Base-by-base conservation (phyloP, 2,888 invertebrate genomes). In the Alsophila aescularia region DNA sequence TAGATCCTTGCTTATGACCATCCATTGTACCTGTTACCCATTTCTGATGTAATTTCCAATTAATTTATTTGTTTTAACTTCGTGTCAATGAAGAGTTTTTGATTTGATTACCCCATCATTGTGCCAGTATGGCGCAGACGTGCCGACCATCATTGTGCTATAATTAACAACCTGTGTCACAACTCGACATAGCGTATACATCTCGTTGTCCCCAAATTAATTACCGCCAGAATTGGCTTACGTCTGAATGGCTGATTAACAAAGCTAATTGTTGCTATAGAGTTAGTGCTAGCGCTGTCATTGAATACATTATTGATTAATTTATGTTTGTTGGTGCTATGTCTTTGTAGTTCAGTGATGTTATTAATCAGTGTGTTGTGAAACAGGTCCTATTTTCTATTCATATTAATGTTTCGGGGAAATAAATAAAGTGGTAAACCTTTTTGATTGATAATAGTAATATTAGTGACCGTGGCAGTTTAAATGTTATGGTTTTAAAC, bases 241-340 rank as follows among this genome's bases (percentile, higher is more conserved):
- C 21, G 13, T 5, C 34, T 15, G 44, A 45, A 52, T 36, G 42
- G 18, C 16, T 39, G 34, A 52, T 45, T 44, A 43, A 14, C 50
- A 37, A 10, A 27, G 34, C 36, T 49, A 54, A 54, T 54, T 48
- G 48, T 54, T 54, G 34, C 43, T 48, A 49, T 54, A 32, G 34
- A 42, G 48, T 48, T 37, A 49, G 48, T 3, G 24, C 31, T 16
- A 10, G 2, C 16, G 40, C 41, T 16, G 27, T 36, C 42, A 36
- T 31, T 36, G 41, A 53, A 47, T 53, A 12, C 21, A 18, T 35
- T 41, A 52, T 41, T 47, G 34, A 52, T 39, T 29, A 34, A 13
- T n/a, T 31, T 1, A n/a, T 29, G 18, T 29, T 18, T 34, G 44
- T 16, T 24, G 15, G 7, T 35, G 29, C 12, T 40, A 31, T 48